Evolutionary conservation across 1,140 invertebrate genomes (phyloP), one percentile per base, ranked within the genome.

Genomic region (Sinonovacula constricta): DNA sequence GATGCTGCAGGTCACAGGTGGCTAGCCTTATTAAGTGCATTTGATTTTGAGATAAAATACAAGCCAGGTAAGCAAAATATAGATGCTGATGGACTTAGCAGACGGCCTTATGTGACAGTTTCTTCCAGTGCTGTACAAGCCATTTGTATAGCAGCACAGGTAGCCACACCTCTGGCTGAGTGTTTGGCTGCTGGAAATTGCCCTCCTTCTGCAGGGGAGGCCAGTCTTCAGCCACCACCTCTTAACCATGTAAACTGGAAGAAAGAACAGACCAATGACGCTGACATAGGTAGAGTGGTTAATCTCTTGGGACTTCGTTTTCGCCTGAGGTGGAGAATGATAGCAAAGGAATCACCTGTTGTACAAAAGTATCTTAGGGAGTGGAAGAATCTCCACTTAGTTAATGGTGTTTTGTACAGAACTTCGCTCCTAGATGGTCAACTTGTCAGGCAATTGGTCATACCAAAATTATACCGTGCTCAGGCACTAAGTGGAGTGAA

Each of bases 41-140:
- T 22, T 22, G 26, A 49, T 10, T 67, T 67, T 30, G 22, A 12
- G 12, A 24, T 49, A 18, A n/a, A 18, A 14, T 51, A 24, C 36
- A 57, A 56, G 22, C 22, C 26, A 30, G 54, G 53, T 28, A 34
- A 70, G n/a, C n/a, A 34, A 12, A 71, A 60, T 71, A 33, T 31
- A 22, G 4, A 59, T 22, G 56, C 69, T 14, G 54, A 71, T 71
- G 69, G 33, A 18, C 36, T 59, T 18, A 51, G 0, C 3, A 68
- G 39, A 26, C 18, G 33, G 4, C 65, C 65, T 28, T 24, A 68
- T 14, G 28, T n/a, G n/a, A n/a, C n/a, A n/a, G 24, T 53, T 22
- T 51, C 18, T 22, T 22, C 24, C 3, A 45, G 26, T 5, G 30
- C 51, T 12, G 60, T 63, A 18, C 26, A 63, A 63, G 28, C 60